Evolutionary conservation across 1,140 invertebrate species (phyloP), one percentile per base, ranked within the genome.

Genomic region (Tribolium castaneum): DNA sequence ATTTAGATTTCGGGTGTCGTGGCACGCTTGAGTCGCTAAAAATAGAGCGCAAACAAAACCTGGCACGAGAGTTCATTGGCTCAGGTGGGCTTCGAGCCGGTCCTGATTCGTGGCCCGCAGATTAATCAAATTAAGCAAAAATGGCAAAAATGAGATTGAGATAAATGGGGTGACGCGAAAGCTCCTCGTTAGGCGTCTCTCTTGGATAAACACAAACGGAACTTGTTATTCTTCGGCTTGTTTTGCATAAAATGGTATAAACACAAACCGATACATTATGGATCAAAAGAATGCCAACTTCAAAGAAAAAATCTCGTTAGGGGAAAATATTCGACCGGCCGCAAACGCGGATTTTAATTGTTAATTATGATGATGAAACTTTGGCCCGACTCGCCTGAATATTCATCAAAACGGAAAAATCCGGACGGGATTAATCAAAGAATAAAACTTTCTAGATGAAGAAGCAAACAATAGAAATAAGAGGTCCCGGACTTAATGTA

Each of bases 401-500:
- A 66, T 66, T 66, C 59, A 66, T 66, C 59, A 66, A 22, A 35
- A 66, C 59, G 30, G 9, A 66, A 66, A 66, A 66, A 66, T 35
- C 59, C 22, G 22, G 10, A 12, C 25, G 10, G 30, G 30, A 66
- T 66, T 66, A 66, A 66, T 66, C 59, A 66, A 66, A 66, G 59
- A 66, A 66, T 66, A 39, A 66, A 66, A 66, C 22, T 66, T 66
- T 66, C 59, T 13, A 66, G 59, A 66, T 66, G 59, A 66, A 66
- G 59, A 12, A 66, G 59, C 59, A 66, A 66, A 66, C 59, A 66
- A 66, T 35, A 35, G 59, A 66, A 66, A 66, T 66, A 66, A 66
- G 59, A 66, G 59, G 25, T 22, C 59, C 10, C n/a, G 12, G 30
- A 13, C 59, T 35, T 66, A 35, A 66, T 66, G 59, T 66, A 66